Evolutionary conservation across 2,797 vertebrate species (phyloP).

Genomic region (Ctenopoma multispine): DNA sequence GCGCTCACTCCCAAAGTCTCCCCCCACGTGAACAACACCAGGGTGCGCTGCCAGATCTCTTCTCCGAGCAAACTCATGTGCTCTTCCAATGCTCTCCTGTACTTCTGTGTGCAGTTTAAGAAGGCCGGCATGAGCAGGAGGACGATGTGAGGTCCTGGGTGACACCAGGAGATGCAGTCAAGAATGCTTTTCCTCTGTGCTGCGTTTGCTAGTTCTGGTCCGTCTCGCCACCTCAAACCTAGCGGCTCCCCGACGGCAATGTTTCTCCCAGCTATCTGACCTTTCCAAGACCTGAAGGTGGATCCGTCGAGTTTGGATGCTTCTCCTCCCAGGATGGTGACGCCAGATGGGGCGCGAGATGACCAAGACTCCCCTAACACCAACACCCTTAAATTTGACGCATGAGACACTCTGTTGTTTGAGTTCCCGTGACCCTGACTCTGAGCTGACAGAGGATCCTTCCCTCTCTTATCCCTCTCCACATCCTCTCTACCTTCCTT

Average conservation of each 20-base stretch:
- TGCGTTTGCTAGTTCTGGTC: slow-evolving; percentile 9
- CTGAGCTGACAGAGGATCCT: slow-evolving; percentile 22
- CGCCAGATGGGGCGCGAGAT: slow-evolving; percentile 44
- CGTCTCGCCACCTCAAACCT: slow-evolving; percentile 78
- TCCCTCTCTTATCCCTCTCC: neutral
- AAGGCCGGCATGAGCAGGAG: slow-evolving; percentile 79
- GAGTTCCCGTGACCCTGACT: neutral
- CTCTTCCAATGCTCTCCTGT: slow-evolving; percentile 70
- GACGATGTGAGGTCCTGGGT: slow-evolving; percentile 69
- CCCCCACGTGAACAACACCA: slow-evolving; percentile 82
- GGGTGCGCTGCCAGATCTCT: slow-evolving; percentile 62
- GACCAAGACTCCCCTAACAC: slow-evolving; percentile 82
- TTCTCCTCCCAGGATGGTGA: slow-evolving; percentile 67
- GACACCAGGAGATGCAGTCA: slow-evolving; percentile 57
- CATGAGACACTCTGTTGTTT: slow-evolving; percentile 13
- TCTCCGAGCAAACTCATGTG: slow-evolving; percentile 69
- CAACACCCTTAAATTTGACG: slow-evolving; percentile 69
- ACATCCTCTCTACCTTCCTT: neutral
- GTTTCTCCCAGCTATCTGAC: slow-evolving; percentile 60
- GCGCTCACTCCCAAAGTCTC: slow-evolving; percentile 76
- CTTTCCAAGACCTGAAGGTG: slow-evolving; percentile 66
- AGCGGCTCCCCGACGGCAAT: slow-evolving; percentile 67
- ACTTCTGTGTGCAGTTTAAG: slow-evolving; percentile 74
- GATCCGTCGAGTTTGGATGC: neutral
- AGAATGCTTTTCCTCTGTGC: slow-evolving; percentile 48